A percentile compares a stretch with the other conserved stretches of the same genome.
Evolutionary conservation across 2,888 invertebrate species (phyloP).

Genomic region (Sipha maydis): DNA sequence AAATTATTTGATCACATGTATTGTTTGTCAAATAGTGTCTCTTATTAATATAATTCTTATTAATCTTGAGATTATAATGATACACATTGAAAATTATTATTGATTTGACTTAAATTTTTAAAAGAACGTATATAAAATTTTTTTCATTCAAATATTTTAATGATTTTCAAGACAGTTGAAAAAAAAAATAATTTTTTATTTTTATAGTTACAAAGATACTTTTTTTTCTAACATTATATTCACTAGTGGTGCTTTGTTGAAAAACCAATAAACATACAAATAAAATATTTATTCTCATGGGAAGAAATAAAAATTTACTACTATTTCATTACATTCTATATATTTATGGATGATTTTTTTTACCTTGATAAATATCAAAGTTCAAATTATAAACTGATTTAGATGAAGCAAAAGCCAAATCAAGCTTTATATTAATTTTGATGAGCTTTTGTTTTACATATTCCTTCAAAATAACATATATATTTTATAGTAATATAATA

Average conservation of each 20-base stretch:
- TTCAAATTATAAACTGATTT: neutral
- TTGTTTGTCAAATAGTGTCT: no score
- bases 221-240: neutral
- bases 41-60: no score
- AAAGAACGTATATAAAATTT: neutral
- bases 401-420: neutral
- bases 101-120: no score
- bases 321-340: neutral
- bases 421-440: neutral
- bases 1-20: no score
- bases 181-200: neutral
- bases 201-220: neutral
- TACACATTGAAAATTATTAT: no score
- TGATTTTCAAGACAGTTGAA: neutral
- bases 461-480: neutral
- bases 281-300: constrained; percentile 6
- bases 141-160: neutral
- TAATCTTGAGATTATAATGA: no score
- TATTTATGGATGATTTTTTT: neutral
- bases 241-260: no score
- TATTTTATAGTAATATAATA: neutral
- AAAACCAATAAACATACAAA: neutral
- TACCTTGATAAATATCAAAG: constrained; percentile 10
- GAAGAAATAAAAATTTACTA: neutral
- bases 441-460: neutral